phyloP scores from a whole-genome alignment of 2,113 vertebrate genomes.

The Semicossyphus pulcher region DNA sequence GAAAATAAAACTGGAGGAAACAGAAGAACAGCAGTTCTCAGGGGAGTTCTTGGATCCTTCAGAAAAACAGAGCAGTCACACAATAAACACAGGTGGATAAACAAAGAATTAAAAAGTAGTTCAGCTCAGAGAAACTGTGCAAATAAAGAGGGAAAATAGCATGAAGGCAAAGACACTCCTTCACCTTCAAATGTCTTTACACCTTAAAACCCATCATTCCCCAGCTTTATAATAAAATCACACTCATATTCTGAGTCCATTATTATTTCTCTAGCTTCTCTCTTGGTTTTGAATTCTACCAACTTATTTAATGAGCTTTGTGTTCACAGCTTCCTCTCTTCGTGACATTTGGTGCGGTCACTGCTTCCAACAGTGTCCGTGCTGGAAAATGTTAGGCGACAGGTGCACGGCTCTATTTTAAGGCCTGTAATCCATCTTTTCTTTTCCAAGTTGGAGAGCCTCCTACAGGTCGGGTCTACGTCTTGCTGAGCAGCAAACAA shows the following conservation, averaged over 20 bases:
- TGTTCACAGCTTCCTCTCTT: slow-evolving; percentile 31
- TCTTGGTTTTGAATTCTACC: neutral
- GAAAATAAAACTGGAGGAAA: neutral
- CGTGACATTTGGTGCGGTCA: slow-evolving; percentile 58
- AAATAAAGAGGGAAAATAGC: neutral
- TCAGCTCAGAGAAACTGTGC: neutral
- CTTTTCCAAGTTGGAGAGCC: slow-evolving; percentile 36
- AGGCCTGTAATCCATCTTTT: slow-evolving; percentile 58
- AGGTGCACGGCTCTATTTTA: slow-evolving; percentile 65
- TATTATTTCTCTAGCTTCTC: neutral
- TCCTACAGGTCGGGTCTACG: slow-evolving; percentile 36
- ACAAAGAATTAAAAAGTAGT: neutral
- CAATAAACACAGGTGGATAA: neutral
- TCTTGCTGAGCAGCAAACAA: slow-evolving; percentile 55
- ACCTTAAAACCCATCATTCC: neutral
- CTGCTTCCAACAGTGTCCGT: slow-evolving; percentile 22
- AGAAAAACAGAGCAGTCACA: slow-evolving; percentile 2
- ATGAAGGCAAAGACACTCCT: neutral
- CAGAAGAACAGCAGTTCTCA: neutral
- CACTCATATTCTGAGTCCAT: neutral
- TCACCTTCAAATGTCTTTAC: neutral
- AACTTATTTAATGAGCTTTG: slow-evolving; percentile 38
- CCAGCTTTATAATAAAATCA: neutral
- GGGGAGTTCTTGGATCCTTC: neutral
- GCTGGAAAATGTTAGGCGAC: slow-evolving; percentile 56